Conservation (phyloP, 2,113 vertebrate species). For the Urocitellus parryii region DNA sequence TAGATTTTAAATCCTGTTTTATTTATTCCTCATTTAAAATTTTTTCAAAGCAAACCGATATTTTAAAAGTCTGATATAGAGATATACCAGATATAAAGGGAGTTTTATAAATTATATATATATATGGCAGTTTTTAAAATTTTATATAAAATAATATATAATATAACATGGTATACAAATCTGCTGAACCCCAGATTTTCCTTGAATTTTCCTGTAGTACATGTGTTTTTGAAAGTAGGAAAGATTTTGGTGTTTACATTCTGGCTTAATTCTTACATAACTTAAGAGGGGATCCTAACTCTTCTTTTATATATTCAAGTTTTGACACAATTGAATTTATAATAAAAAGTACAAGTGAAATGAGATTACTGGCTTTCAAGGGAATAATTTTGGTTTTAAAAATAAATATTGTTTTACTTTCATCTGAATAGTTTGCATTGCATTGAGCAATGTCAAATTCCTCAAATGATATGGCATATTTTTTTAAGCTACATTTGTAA, state of each 20-base stretch:
- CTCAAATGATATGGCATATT: neutral
- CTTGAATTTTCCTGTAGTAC: neutral
- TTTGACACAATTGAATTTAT: slow-evolving; percentile 31
- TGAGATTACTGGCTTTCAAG: slow-evolving; percentile 8
- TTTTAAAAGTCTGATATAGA: too few species aligned
- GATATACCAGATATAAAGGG: too few species aligned
- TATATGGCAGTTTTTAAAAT: neutral
- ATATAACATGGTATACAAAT: too few species aligned
- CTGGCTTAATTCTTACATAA: neutral
- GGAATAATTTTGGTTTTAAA: slow-evolving; percentile 31
- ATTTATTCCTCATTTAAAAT: too few species aligned
- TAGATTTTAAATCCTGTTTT: neutral
- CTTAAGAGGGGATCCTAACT: neutral
- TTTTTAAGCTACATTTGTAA: neutral
- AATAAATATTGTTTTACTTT: slow-evolving; percentile 34
- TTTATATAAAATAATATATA: neutral
- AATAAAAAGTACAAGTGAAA: neutral
- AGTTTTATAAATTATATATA: too few species aligned
- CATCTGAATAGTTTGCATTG: neutral
- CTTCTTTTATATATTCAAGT: neutral
- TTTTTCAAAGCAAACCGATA: too few species aligned
- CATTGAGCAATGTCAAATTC: slow-evolving; percentile 45
- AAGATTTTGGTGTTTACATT: neutral
- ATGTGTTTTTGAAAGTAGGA: neutral
- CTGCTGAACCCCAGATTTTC: neutral